These are phyloP conservation scores for Rachycentron canadum DNA, from an alignment of 2,797 vertebrate species.

Conservation along the genomic window DNA sequence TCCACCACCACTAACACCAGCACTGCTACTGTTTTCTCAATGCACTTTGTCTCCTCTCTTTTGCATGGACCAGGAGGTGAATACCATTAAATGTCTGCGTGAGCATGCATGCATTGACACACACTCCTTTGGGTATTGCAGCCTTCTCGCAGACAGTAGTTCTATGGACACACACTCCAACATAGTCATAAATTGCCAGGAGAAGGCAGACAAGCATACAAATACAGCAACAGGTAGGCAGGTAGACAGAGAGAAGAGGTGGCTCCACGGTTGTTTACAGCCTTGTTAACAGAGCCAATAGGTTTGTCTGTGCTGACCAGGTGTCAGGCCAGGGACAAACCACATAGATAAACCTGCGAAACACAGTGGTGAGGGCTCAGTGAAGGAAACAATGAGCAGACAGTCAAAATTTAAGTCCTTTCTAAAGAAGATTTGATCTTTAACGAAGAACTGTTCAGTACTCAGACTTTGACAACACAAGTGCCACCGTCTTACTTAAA, in stretches of 20 bases:
- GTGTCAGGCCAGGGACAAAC: slow-evolving; percentile 37
- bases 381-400: slow-evolving; percentile 4
- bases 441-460: slow-evolving; percentile 23
- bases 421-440: background rate
- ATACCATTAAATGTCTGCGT: slow-evolving; percentile 40
- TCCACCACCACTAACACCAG: slow-evolving; percentile 31
- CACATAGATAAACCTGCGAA: slow-evolving; percentile 1
- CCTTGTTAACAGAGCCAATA: slow-evolving; percentile 74
- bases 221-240: slow-evolving; percentile 53
- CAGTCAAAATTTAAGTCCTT: background rate
- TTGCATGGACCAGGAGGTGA: slow-evolving; percentile 33
- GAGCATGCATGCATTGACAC: slow-evolving; percentile 22
- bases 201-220: background rate
- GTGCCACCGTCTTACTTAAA: slow-evolving; percentile 48
- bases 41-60: slow-evolving; percentile 91
- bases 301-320: slow-evolving; percentile 71
- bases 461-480: slow-evolving; percentile 32
- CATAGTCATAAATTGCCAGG: slow-evolving; percentile 32
- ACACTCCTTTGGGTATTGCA: slow-evolving; percentile 3
- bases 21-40: slow-evolving; percentile 85
- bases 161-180: slow-evolving; percentile 4
- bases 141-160: slow-evolving; percentile 22
- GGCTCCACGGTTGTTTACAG: slow-evolving; percentile 83
- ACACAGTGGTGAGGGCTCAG: background rate
- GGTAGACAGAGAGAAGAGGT: slow-evolving; percentile 70